Conservation (phyloP, 2,113 vertebrate genomes). For the Pteruthius melanotis region DNA sequence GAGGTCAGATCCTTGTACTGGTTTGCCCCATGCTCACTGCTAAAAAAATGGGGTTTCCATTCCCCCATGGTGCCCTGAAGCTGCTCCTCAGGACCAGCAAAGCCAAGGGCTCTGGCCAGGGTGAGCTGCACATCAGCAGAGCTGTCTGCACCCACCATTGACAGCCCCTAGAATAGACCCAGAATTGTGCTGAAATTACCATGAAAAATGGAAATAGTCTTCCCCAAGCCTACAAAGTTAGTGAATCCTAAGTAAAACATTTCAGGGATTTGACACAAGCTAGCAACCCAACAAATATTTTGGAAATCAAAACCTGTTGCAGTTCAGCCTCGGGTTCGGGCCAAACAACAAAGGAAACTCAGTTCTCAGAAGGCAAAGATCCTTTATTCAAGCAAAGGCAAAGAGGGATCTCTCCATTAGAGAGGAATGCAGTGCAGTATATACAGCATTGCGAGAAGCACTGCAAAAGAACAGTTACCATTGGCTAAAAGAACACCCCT, state of each 20-base stretch:
- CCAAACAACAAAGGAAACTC: no score
- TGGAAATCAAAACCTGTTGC: neutral
- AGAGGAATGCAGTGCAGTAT: no score
- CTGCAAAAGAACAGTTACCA: no score
- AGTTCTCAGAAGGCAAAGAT: no score
- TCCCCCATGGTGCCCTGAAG: neutral
- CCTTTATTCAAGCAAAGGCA: no score
- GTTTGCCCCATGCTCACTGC: accelerated
- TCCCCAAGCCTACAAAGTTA: neutral
- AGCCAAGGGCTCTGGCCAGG: neutral
- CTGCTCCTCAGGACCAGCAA: neutral
- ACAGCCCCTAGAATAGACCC: neutral
- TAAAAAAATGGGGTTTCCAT: neutral
- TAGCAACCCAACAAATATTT: neutral
- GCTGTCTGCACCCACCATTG: neutral
- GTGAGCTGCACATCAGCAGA: neutral
- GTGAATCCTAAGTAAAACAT: neutral
- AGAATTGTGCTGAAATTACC: neutral
- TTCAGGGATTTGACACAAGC: neutral
- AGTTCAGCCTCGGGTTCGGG: no score
- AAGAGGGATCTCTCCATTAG: no score
- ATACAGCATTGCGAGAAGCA: no score
- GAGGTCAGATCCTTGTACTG: neutral
- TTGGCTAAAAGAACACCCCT: no score
- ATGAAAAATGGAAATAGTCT: neutral